Base-by-base conservation (phyloP, 92 coral and sea anemone species). In the Parazoanthus swiftii region DNA sequence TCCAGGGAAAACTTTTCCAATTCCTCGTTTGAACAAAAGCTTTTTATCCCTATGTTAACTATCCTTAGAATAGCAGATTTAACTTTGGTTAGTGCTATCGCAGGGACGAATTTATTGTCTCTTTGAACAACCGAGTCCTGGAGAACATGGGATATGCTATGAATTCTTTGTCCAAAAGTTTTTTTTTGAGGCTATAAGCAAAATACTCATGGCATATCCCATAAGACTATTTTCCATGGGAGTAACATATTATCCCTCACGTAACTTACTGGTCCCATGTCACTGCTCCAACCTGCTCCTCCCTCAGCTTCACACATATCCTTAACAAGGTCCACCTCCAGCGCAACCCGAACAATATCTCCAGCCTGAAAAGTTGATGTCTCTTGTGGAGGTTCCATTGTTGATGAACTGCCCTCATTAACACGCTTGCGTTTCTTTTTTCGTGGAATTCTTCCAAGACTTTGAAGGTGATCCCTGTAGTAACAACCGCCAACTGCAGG, bases 401-500 rank as follows among this genome's bases (percentile, higher is more conserved):
- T 33, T 16, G 43, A 11, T 9, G 77, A 73, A 33, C 21, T 39
- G 37, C 39, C 77, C 25, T 33, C 39, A 5, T 44, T 29, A 8
- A 26, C 13, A 39, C 39, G 38, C 44, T 36, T 33, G 20, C 35
- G 39, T 26, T 33, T 33, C 9, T 13, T 73, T 35, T 73, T 8
- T 20, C 9, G 15, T 13, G 77, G 77, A 1, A 36, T 35, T 73
- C 39, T 6, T 35, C 77, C 77, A 8, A 73, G 77, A 18, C 44
- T 73, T 36, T 73, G 91, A 37, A 93, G 85, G 56, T 92, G 90
- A 20, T 93, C 95, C 42, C 86, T 90, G 77, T 93, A 93, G 56
- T 93, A 93, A 4, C 29, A 67, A 6, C 91, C 91, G 36, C 95
- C 95, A 16, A 71, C 81, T 8, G 85, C 90, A 0, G 94, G 56